A percentile compares a stretch with the other conserved stretches of the same genome.
These are phyloP conservation scores for Carcharodon carcharias DNA, from an alignment of 2,797 vertebrate genomes.

Conservation along the genomic window DNA sequence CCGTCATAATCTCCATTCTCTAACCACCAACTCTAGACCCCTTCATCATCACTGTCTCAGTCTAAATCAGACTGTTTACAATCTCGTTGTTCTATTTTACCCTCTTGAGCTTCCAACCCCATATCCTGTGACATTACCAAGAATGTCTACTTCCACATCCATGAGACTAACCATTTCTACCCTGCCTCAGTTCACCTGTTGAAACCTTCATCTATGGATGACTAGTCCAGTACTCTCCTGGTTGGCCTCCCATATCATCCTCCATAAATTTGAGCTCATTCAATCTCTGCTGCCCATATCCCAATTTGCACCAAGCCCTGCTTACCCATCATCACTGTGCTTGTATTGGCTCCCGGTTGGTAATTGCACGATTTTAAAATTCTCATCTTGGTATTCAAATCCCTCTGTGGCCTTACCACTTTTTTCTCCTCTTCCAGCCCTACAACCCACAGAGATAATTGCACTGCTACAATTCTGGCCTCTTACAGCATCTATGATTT, in stretches of 20 bases:
- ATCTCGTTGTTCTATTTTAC: neutral
- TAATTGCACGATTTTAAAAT: neutral
- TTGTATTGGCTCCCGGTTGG: no score
- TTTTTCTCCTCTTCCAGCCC: no score
- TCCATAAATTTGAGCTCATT: no score
- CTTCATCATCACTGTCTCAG: neutral
- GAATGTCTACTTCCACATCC: neutral
- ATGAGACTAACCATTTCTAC: neutral
- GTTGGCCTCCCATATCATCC: neutral
- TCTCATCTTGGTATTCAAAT: neutral
- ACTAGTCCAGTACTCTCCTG: neutral
- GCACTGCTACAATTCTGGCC: neutral
- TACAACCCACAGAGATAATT: no score
- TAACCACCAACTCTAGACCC: neutral
- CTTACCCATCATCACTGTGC: neutral
- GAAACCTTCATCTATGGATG: neutral
- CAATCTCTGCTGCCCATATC: neutral
- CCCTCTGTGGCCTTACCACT: neutral
- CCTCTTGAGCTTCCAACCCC: neutral
- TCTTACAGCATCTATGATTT: neutral
- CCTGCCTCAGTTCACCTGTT: neutral
- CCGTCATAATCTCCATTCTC: neutral
- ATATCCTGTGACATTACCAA: neutral
- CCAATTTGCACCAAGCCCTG: neutral
- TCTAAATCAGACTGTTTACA: neutral